Conservation (phyloP, 2,888 invertebrate genomes). For the Syrista parreyssii region DNA sequence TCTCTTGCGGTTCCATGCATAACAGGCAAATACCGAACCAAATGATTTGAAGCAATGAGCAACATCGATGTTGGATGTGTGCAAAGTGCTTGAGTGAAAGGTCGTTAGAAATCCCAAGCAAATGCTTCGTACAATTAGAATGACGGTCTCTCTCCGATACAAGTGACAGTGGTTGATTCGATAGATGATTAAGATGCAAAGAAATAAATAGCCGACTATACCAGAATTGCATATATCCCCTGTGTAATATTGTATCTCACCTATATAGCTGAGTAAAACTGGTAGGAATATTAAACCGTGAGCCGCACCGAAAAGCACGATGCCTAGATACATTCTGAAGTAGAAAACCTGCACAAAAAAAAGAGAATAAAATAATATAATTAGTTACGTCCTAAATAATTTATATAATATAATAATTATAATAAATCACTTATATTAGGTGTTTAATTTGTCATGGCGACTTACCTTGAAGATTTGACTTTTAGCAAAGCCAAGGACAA, state of each 20-base stretch:
- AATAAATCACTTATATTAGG: background rate
- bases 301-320: constrained; percentile 95
- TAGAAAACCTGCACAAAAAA: constrained; percentile 79
- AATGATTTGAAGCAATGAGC: background rate
- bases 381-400: background rate
- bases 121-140: background rate
- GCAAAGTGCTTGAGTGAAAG: background rate
- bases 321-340: constrained; percentile 98
- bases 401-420: background rate
- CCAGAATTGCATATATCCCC: background rate
- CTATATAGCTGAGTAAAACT: constrained; percentile 95
- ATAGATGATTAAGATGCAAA: background rate
- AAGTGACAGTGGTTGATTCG: background rate
- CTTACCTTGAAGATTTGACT: constrained; percentile 92
- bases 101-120: background rate
- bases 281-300: constrained; percentile 98
- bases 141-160: background rate
- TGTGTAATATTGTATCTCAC: constrained; percentile 69
- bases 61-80: background rate
- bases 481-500: constrained; percentile 96
- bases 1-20: background rate
- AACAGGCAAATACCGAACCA: background rate
- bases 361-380: constrained; percentile 8
- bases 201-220: background rate
- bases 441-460: background rate